Conservation (phyloP, 2,113 vertebrate genomes). For the Sturnus vulgaris region DNA sequence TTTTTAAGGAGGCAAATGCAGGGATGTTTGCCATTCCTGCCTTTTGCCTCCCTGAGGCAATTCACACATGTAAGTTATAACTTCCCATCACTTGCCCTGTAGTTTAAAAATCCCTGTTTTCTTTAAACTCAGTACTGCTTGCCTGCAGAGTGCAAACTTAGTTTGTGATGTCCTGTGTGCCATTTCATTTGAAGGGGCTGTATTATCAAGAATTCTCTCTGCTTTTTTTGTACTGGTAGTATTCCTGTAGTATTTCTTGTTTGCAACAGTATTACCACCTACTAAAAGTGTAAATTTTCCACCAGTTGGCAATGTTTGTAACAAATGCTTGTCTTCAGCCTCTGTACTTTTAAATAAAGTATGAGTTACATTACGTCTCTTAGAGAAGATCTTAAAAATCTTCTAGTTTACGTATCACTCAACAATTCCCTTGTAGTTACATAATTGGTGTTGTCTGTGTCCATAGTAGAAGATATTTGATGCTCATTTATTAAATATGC, state of each 20-base stretch:
- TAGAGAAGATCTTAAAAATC: slow-evolving; percentile 44
- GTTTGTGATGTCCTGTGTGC: background rate
- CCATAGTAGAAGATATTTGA: slow-evolving; percentile 85
- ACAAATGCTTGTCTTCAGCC: slow-evolving; percentile 19
- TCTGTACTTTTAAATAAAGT: slow-evolving; percentile 57
- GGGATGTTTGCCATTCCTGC: background rate
- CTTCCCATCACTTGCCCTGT: background rate
- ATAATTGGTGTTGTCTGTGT: slow-evolving; percentile 88
- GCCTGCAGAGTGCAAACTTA: background rate
- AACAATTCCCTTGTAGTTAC: slow-evolving; percentile 71
- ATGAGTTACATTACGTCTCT: slow-evolving; percentile 20
- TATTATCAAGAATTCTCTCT: background rate
- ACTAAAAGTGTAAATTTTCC: background rate
- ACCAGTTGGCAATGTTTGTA: background rate
- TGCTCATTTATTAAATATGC: slow-evolving; percentile 97
- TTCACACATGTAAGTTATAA: background rate
- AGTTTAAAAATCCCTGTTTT: background rate
- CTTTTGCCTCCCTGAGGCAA: background rate
- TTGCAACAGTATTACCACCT: background rate
- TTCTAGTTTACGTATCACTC: slow-evolving; percentile 70
- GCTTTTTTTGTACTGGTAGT: background rate
- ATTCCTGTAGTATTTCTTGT: background rate
- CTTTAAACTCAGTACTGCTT: background rate
- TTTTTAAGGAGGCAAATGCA: background rate
- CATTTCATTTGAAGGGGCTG: background rate